These are phyloP conservation scores for Cettia cetti DNA, from an alignment of 2,113 vertebrate genomes.

Conservation along the genomic window DNA sequence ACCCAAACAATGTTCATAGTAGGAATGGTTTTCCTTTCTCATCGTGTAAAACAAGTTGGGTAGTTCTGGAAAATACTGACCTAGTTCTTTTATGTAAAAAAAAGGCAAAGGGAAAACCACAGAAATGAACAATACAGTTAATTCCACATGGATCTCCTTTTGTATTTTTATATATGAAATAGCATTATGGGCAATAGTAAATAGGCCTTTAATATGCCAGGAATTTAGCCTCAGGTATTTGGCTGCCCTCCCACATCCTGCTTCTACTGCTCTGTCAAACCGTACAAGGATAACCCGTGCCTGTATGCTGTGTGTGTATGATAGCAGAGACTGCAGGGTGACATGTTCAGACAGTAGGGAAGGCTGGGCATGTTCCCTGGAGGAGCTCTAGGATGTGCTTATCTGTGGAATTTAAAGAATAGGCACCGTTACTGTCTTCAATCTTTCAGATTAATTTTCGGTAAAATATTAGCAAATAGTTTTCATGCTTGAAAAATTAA, in stretches of 20 bases:
- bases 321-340: neutral
- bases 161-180: slow-evolving; percentile 15
- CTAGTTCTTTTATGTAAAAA: slow-evolving; percentile 10
- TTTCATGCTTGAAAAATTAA: neutral
- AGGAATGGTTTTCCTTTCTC: neutral
- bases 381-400: neutral
- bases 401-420: slow-evolving; percentile 24
- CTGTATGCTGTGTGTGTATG: neutral
- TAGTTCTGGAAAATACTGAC: neutral
- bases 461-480: neutral
- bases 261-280: neutral
- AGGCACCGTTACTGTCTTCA: neutral
- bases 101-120: neutral
- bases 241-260: slow-evolving; percentile 34
- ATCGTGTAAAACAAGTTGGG: neutral
- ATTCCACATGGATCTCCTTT: slow-evolving; percentile 16
- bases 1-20: neutral
- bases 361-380: neutral
- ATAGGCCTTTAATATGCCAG: slow-evolving; percentile 23
- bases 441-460: neutral
- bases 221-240: slow-evolving; percentile 48
- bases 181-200: slow-evolving; percentile 27
- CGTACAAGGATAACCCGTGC: neutral
- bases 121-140: slow-evolving; percentile 7
- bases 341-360: slow-evolving; percentile 20